Percentiles rank a stretch among this genome's conserved stretches.
Evolutionary conservation across 1,140 invertebrate species (phyloP).

Genomic region (Aphaenogaster floridana): DNA sequence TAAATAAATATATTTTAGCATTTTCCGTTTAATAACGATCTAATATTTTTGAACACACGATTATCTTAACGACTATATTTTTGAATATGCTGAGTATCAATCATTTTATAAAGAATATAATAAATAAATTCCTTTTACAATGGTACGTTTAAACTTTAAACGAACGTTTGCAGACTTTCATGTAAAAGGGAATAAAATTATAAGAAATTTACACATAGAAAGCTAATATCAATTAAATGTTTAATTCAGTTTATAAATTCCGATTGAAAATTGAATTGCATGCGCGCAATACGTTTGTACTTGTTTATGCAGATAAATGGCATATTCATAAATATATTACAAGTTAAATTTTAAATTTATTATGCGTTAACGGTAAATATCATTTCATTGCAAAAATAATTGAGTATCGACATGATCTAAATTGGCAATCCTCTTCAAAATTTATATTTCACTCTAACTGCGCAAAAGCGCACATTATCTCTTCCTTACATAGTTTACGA

Average conservation of each 20-base stretch:
- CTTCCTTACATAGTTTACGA: slow-evolving; percentile 1
- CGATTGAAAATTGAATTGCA: not conserved
- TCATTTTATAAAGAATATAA: not conserved
- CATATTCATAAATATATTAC: slow-evolving; percentile 17
- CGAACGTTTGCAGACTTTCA: not conserved
- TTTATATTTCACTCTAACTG: not conserved
- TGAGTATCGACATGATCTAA: slow-evolving; percentile 1
- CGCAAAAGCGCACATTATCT: slow-evolving; percentile 2
- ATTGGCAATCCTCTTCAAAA: slow-evolving; percentile 11
- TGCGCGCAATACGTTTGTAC: not conserved
- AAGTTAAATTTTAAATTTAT: slow-evolving; percentile 12
- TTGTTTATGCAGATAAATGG: not conserved
- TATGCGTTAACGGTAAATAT: slow-evolving; percentile 6
- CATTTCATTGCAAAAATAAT: slow-evolving; percentile 49
- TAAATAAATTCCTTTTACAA: not conserved
- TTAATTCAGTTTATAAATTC: not conserved
- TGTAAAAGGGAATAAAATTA: not conserved
- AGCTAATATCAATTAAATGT: slow-evolving; percentile 4
- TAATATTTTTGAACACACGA: slow-evolving; percentile 23
- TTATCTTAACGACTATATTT: slow-evolving; percentile 20
- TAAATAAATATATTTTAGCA: slow-evolving; percentile 27
- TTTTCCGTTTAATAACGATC: not conserved
- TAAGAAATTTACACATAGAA: not conserved
- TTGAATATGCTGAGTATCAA: not conserved
- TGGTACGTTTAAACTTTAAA: slow-evolving; percentile 1